Evolutionary conservation across 2,113 vertebrate genomes (phyloP).

Genomic region (Pleuronectes platessa): DNA sequence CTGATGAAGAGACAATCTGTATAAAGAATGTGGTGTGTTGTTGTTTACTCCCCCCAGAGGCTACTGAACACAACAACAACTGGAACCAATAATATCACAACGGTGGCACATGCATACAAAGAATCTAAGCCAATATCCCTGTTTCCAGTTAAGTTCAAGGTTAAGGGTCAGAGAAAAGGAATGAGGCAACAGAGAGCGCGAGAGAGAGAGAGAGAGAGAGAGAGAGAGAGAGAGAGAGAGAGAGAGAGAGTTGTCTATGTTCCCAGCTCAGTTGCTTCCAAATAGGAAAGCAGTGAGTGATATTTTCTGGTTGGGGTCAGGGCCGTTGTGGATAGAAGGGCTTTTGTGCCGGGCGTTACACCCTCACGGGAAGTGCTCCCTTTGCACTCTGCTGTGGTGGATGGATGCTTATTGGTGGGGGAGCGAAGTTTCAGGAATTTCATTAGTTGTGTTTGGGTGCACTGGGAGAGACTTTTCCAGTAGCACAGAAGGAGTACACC

Average conservation of each 20-base stretch:
- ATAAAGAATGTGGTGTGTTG: background rate
- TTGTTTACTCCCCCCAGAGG: background rate
- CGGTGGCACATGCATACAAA: conserved; percentile 18
- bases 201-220: background rate
- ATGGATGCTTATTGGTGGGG: conserved; percentile 44
- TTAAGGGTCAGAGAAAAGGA: conserved; percentile 50
- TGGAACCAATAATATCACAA: conserved; percentile 16
- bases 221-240: background rate
- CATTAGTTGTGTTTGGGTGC: conserved; percentile 51
- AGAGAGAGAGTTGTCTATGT: conserved; percentile 1
- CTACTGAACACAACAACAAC: conserved; percentile 9
- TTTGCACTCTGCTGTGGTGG: conserved; percentile 47
- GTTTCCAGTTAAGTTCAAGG: conserved; percentile 47
- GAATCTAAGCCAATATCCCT: conserved; percentile 18
- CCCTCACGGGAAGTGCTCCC: conserved; percentile 69
- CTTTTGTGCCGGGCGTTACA: conserved; percentile 69
- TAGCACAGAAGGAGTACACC: conserved; percentile 16
- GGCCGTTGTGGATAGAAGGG: conserved; percentile 54
- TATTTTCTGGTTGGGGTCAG: conserved; percentile 61
- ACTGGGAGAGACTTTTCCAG: conserved; percentile 26
- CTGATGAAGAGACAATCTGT: too few relatives aligned
- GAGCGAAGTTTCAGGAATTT: conserved; percentile 53
- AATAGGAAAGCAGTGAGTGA: conserved; percentile 66
- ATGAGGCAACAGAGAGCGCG: conserved; percentile 19
- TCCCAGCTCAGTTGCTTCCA: conserved; percentile 32